These are phyloP conservation scores for Seira musarum DNA, from an alignment of 2,888 invertebrate genomes.

Conservation along the genomic window DNA sequence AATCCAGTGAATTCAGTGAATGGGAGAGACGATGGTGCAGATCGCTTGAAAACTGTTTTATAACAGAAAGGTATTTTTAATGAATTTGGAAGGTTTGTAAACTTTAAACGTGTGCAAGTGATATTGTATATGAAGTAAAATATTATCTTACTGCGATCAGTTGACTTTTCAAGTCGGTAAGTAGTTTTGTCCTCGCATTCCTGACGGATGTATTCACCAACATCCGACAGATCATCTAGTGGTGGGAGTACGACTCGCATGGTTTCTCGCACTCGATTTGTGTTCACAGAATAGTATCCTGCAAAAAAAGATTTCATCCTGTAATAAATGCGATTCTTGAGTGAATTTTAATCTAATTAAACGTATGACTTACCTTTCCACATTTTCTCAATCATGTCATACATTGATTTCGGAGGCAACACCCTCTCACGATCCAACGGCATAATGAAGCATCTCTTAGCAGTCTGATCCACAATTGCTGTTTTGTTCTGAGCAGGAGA, in stretches of 20 bases:
- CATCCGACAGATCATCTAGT: constrained; percentile 74
- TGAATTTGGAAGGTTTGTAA: neutral
- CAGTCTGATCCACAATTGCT: constrained; percentile 84
- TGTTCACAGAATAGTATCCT: constrained; percentile 87
- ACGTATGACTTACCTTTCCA: constrained; percentile 75
- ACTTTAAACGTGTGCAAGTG: neutral
- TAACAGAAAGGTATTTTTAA: constrained; percentile 26
- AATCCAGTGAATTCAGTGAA: constrained; percentile 86
- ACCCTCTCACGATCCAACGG: constrained; percentile 85
- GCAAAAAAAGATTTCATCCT: constrained; percentile 5
- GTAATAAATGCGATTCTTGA: neutral
- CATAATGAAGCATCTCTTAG: constrained; percentile 90
- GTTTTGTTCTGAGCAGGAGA: constrained; percentile 76
- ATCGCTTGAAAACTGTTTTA: constrained; percentile 78
- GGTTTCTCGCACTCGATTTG: constrained; percentile 79
- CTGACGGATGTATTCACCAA: constrained; percentile 81
- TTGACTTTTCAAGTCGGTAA: constrained; percentile 82
- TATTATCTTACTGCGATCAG: constrained; percentile 77
- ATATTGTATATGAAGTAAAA: too few relatives aligned
- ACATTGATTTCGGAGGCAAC: constrained; percentile 84
- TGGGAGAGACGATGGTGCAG: constrained; percentile 72
- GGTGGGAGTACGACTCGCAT: constrained; percentile 84
- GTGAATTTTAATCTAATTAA: neutral
- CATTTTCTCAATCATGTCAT: constrained; percentile 86
- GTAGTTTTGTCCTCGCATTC: constrained; percentile 82